Evolutionary conservation across 2,113 vertebrate species (phyloP).

Genomic region (Lamprotornis superbus): DNA sequence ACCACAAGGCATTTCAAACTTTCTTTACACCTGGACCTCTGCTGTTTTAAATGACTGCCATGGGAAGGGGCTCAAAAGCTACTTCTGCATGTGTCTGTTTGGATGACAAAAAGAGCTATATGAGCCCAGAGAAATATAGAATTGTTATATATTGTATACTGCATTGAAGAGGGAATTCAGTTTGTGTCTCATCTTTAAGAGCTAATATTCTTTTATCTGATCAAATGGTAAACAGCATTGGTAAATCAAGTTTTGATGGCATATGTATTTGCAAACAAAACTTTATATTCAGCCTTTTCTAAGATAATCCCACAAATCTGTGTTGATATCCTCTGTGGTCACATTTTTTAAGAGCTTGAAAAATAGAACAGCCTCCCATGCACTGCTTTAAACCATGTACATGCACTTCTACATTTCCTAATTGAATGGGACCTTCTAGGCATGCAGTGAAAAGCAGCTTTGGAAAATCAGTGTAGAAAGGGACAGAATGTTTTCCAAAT

Average conservation of each 20-base stretch:
- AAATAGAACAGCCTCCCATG: neutral
- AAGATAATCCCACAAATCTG: slow-evolving; percentile 39
- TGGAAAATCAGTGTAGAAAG: neutral
- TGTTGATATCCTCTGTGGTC: slow-evolving; percentile 46
- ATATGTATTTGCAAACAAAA: slow-evolving; percentile 56
- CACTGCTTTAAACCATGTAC: slow-evolving; percentile 6
- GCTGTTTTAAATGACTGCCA: neutral
- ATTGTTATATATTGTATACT: neutral
- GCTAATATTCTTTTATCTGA: slow-evolving; percentile 62
- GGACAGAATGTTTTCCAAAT: slow-evolving; percentile 29
- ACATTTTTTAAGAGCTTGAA: slow-evolving; percentile 20
- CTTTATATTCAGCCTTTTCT: slow-evolving; percentile 41
- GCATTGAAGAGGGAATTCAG: slow-evolving; percentile 34
- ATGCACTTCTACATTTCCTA: slow-evolving; percentile 10
- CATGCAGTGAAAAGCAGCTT: neutral
- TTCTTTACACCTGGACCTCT: neutral
- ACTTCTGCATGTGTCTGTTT: neutral
- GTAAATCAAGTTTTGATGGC: slow-evolving; percentile 51
- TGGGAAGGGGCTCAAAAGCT: neutral
- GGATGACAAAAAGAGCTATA: neutral
- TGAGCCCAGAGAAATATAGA: neutral
- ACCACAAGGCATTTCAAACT: neutral
- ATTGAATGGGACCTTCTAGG: slow-evolving; percentile 43
- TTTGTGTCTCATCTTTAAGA: slow-evolving; percentile 45
- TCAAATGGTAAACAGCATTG: slow-evolving; percentile 58